phyloP scores from a whole-genome alignment of 2,113 vertebrate species.

The Xenopus tropicalis region UCB_Xtro_10.0 CM004446.2:76934501-76935000 shows the following conservation, averaged over 20 bases:
- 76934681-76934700: conserved; percentile 63
- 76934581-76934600: conserved; percentile 62
- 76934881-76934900: conserved; percentile 75
- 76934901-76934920: conserved; percentile 89
- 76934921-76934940: conserved; percentile 62
- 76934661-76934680: conserved; percentile 46
- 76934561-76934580: conserved; percentile 61
- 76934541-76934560: conserved; percentile 50
- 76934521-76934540: conserved; percentile 54
- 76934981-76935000: conserved; percentile 63
- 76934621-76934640: conserved; percentile 59
- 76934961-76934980: conserved; percentile 51
- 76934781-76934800: conserved; percentile 47
- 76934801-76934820: background rate
- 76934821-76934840: conserved; percentile 34
- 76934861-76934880: conserved; percentile 70
- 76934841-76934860: conserved; percentile 64
- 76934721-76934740: conserved; percentile 71
- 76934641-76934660: conserved; percentile 49
- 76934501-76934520: conserved; percentile 63
- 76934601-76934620: conserved; percentile 52
- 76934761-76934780: conserved; percentile 59
- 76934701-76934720: conserved; percentile 67
- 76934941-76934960: conserved; percentile 70
- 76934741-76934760: conserved; percentile 76